These are phyloP conservation scores for Parazoanthus darwini DNA, from an alignment of 92 coral and sea anemone genomes.

Conservation along the genomic window DNA sequence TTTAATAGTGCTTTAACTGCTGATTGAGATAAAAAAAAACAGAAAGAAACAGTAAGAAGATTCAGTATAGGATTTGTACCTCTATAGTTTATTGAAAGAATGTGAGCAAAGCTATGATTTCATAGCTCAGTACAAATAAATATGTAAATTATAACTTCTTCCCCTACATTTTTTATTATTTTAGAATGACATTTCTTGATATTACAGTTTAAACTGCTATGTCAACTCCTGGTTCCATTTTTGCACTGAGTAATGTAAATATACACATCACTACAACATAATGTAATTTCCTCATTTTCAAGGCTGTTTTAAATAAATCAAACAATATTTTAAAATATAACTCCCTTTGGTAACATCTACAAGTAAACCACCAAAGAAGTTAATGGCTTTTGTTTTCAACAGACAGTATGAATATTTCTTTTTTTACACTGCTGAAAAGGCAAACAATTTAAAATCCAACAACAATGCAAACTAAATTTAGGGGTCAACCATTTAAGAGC, in stretches of 20 bases:
- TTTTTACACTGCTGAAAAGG: conserved; percentile 11
- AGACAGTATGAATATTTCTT: not conserved
- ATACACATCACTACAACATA: not conserved
- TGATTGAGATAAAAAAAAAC: not conserved
- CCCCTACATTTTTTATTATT: not conserved
- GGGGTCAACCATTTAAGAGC: not conserved
- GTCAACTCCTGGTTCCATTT: conserved; percentile 16
- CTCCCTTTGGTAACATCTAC: too few species aligned
- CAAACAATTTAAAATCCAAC: conserved; percentile 4
- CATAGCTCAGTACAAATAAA: not conserved
- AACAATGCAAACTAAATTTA: conserved; percentile 6
- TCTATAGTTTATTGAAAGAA: conserved; percentile 24
- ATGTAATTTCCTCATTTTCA: not conserved
- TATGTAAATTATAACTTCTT: conserved; percentile 5
- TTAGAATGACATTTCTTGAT: not conserved
- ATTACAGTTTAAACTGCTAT: not conserved
- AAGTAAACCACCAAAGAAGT: too few species aligned
- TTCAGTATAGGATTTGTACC: conserved; percentile 9
- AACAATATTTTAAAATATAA: too few species aligned
- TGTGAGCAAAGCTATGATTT: not conserved
- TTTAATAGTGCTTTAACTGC: conserved; percentile 1
- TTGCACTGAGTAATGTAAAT: not conserved
- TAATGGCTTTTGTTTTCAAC: not conserved
- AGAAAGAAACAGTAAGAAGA: not conserved
- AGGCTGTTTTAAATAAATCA: too few species aligned